Percentiles rank a stretch among this genome's conserved stretches.
Conservation (phyloP, 2,113 vertebrate genomes). For the Atrichornis clamosus region DNA sequence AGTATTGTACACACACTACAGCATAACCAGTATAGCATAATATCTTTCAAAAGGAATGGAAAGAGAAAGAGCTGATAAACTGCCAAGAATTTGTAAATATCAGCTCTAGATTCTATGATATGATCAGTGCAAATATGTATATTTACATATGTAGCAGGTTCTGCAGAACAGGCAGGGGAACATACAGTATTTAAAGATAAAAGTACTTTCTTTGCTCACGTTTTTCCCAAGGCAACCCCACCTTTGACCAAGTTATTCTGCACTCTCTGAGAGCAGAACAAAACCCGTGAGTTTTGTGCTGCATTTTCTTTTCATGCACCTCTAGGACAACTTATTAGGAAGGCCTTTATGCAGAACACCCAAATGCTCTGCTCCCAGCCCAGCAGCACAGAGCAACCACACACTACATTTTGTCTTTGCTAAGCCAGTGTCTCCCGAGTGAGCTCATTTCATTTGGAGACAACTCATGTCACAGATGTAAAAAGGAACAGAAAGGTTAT, state of each 20-base stretch:
- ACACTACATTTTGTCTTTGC: background rate
- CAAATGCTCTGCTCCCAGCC: background rate
- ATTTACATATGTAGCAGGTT: background rate
- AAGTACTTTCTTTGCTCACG: background rate
- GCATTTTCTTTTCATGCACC: background rate
- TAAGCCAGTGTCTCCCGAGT: background rate
- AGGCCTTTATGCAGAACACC: background rate
- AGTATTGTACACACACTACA: background rate
- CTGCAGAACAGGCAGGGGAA: background rate
- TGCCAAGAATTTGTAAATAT: background rate
- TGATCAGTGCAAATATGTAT: background rate
- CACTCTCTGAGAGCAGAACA: background rate
- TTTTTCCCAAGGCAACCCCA: background rate
- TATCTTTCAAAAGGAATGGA: background rate
- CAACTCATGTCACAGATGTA: background rate
- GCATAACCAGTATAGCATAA: background rate
- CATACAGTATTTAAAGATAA: background rate
- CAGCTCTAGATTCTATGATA: background rate
- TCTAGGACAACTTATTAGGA: background rate
- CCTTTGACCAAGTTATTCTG: background rate
- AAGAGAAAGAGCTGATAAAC: background rate
- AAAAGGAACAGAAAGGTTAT: background rate
- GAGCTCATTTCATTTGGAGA: background rate
- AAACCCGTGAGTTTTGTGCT: background rate
- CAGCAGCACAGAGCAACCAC: background rate